Evolutionary conservation across 2,888 invertebrate species (phyloP), one percentile per base, ranked within the genome.

Genomic region (Nyleta sp.): DNA sequence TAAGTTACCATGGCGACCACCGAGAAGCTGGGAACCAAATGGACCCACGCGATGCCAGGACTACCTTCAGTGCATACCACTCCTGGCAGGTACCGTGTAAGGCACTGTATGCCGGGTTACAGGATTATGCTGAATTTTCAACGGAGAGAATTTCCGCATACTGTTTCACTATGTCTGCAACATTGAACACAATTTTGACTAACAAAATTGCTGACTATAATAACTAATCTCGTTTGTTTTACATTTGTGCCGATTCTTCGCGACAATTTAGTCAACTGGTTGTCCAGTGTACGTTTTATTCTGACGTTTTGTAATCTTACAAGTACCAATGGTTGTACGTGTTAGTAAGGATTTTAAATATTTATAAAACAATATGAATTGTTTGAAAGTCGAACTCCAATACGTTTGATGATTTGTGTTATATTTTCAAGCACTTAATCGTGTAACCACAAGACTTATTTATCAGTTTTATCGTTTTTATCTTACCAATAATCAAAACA

Each of bases 1-100:
- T 42, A 72, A 80, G 83, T 81, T 81, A 73, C 83, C 77, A 83
- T 82, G 82, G 81, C 75, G 77, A 83, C 83, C 79, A 80, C 75
- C 77, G 80, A 78, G 76, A 80, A 80, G 78, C 67, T 81, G 72
- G 62, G 73, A 70, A 72, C 77, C 80, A 80, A 82, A 82, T 83
- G 82, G 80, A 83, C 82, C 78, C 71, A 78, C 65, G 75, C 79
- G 75, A 79, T 72, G 72, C 72, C 71, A 57, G 67, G 57, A 79
- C 75, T 79, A 71, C 71, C 79, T 74, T 71, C 71, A 75, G 75
- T 74, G 71, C 75, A 78, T 74, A 71, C 64, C 74, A 78, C 64
- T 72, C 46, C 71, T 65, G 70, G 52, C 70, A 70, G 74, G 70
- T 65, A 71, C 70, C 18, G 55, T 65, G 74, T 70, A 53, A 70